A percentile compares a stretch with the other conserved stretches of the same genome.
Evolutionary conservation across 2,888 invertebrate genomes (phyloP).

Genomic region (Neocrepidodera transversa): DNA sequence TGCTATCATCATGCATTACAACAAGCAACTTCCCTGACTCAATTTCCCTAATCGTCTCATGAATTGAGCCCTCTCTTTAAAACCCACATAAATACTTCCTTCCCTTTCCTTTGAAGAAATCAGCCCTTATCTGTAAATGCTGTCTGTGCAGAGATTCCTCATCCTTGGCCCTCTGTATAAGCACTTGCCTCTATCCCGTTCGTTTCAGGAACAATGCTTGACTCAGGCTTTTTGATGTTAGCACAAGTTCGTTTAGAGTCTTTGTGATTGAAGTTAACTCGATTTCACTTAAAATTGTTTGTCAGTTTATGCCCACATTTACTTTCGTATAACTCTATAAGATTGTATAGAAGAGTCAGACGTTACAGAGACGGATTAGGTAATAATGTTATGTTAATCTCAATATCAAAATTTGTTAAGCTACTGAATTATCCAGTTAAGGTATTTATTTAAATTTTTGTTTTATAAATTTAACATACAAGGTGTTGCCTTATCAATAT

Average conservation of each 20-base stretch:
- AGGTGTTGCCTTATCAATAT: too few relatives aligned
- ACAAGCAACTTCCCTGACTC: conserved; percentile 7
- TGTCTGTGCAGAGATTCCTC: conserved; percentile 25
- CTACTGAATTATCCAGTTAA: too few relatives aligned
- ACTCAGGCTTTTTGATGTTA: conserved; percentile 53
- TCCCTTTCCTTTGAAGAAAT: conserved; percentile 28
- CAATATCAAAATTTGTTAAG: too few relatives aligned
- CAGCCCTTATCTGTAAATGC: conserved; percentile 27
- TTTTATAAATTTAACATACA: too few relatives aligned
- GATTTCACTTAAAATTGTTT: conserved; percentile 43
- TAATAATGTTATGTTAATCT: too few relatives aligned
- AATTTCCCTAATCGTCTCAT: conserved; percentile 24
- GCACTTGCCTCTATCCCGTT: conserved; percentile 42
- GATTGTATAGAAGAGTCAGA: conserved; percentile 11
- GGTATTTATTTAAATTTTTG: too few relatives aligned
- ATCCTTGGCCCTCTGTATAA: conserved; percentile 9
- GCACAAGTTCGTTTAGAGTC: conserved; percentile 47
- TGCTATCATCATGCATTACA: background rate
- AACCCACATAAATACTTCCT: conserved; percentile 19
- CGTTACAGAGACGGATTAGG: background rate
- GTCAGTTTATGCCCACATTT: conserved; percentile 42
- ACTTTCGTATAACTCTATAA: conserved; percentile 17
- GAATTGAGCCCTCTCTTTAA: conserved; percentile 20
- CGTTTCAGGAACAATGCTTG: conserved; percentile 45
- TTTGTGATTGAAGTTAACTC: conserved; percentile 49